Percentiles rank a stretch among this genome's conserved stretches.
phyloP scores from a whole-genome alignment of 2,797 vertebrate species.

The Phataginus tetradactyla region DNA sequence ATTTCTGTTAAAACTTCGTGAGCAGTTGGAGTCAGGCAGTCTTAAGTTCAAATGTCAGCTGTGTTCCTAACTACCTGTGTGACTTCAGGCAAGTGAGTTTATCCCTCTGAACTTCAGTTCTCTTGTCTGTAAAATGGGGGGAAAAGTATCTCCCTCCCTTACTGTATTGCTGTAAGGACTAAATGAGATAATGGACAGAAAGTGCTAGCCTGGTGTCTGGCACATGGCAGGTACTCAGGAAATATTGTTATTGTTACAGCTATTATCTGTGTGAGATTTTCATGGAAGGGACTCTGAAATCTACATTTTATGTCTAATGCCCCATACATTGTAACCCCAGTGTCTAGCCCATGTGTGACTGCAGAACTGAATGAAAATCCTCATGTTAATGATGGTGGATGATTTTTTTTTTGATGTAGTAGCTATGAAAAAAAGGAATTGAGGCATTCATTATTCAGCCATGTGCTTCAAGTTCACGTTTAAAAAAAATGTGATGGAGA shows the following conservation, averaged over 20 bases:
- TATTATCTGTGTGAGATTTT: neutral
- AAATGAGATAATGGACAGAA: neutral
- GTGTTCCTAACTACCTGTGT: neutral
- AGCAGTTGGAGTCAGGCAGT: neutral
- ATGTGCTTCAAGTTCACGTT: constrained; percentile 33
- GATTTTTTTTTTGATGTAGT: neutral
- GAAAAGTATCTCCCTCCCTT: neutral
- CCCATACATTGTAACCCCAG: neutral
- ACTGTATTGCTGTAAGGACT: neutral
- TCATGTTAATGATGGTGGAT: neutral
- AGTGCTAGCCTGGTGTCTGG: neutral
- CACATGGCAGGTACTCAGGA: neutral
- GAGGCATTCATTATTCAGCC: neutral
- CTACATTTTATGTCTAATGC: neutral
- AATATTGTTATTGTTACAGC: neutral
- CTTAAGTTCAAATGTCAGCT: neutral
- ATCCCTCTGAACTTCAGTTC: neutral
- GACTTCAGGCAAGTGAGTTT: neutral
- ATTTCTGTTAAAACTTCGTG: neutral
- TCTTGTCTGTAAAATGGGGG: neutral
- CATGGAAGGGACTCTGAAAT: neutral
- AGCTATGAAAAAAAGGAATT: neutral
- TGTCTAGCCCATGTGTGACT: neutral
- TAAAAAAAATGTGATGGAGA: neutral
- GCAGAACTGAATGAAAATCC: neutral